A percentile compares a stretch with the other conserved stretches of the same genome.
These are phyloP conservation scores for Heterodera filipjevi DNA, from an alignment of 2,888 invertebrate genomes.

Conservation along the genomic window DNA sequence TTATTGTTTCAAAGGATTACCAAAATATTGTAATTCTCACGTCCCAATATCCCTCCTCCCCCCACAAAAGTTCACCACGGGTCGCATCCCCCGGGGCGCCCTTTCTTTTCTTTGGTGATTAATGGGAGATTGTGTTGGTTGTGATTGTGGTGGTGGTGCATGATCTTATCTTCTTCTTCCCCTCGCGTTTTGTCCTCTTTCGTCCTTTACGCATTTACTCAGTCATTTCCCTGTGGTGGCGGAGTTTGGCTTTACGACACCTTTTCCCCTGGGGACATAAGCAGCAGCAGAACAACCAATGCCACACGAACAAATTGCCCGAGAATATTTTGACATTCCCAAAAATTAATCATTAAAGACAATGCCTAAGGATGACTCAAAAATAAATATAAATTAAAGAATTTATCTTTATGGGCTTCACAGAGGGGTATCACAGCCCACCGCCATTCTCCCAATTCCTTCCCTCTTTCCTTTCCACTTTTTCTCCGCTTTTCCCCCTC, in stretches of 20 bases:
- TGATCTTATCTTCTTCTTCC: background rate
- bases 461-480: no score
- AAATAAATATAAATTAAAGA: no score
- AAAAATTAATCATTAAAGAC: no score
- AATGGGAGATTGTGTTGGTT: background rate
- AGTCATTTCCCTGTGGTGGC: background rate
- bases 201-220: background rate
- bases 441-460: no score
- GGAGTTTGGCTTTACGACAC: background rate
- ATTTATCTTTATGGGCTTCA: no score
- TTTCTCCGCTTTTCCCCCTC: no score
- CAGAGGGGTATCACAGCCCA: no score
- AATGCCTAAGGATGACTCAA: no score
- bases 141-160: background rate
- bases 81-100: background rate
- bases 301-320: no score
- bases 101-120: background rate
- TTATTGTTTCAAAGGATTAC: constrained; percentile 3
- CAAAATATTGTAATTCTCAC: background rate
- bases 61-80: background rate
- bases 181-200: background rate
- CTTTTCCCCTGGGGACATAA: background rate
- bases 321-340: no score
- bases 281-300: background rate
- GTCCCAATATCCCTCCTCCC: background rate